phyloP scores from a whole-genome alignment of 2,888 invertebrate species.

The Sepioteuthis lessoniana region DNA sequence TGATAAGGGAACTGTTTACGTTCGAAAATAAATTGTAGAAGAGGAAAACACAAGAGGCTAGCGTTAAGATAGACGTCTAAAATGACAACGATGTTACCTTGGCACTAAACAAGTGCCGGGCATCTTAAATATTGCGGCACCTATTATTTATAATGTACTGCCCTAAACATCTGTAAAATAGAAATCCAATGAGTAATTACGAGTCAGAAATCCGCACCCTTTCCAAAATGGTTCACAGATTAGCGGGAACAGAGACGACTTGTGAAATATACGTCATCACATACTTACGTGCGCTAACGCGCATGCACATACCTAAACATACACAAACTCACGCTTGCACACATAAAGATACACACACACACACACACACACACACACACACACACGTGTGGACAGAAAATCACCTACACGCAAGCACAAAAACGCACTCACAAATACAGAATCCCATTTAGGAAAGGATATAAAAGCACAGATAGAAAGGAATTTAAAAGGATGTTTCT shows the following conservation, averaged over 20 bases:
- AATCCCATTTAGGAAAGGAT: too few relatives aligned
- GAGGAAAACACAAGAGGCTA: neutral
- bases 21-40: neutral
- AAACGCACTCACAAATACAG: too few relatives aligned
- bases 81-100: neutral
- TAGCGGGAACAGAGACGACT: neutral
- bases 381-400: too few relatives aligned
- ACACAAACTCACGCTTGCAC: too few relatives aligned
- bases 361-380: too few relatives aligned
- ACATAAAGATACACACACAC: too few relatives aligned
- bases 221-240: neutral
- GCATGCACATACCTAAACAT: too few relatives aligned
- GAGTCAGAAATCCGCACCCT: neutral
- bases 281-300: too few relatives aligned
- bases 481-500: too few relatives aligned
- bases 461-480: too few relatives aligned
- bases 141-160: neutral
- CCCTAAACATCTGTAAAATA: neutral
- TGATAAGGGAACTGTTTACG: constrained; percentile 18
- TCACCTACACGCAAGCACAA: too few relatives aligned
- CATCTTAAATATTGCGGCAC: neutral
- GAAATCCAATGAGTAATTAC: constrained; percentile 21
- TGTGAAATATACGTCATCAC: neutral
- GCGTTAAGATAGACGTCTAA: neutral
- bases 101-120: neutral